These are phyloP conservation scores for Peromyscus aztecus DNA, from an alignment of 2,797 vertebrate species.

Conservation along the genomic window DNA sequence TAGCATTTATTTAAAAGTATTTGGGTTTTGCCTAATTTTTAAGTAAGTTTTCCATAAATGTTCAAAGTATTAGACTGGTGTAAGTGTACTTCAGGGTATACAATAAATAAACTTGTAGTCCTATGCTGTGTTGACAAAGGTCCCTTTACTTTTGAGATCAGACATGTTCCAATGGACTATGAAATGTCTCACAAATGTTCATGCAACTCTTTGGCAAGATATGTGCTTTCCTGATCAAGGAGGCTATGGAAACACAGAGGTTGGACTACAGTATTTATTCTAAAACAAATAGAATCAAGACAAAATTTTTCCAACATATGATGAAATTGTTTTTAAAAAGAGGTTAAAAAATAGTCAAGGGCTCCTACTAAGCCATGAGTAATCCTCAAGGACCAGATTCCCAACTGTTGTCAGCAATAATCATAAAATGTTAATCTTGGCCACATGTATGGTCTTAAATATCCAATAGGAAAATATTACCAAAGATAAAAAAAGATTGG, in stretches of 20 bases:
- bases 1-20: background rate
- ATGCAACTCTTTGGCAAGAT: background rate
- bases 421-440: too few relatives aligned
- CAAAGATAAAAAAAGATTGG: background rate
- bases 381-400: background rate
- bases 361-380: background rate
- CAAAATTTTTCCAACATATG: background rate
- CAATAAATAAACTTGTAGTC: background rate
- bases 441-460: too few relatives aligned
- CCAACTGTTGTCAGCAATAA: background rate
- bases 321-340: background rate
- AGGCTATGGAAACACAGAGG: background rate
- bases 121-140: background rate
- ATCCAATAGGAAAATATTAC: background rate
- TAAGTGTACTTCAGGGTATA: background rate
- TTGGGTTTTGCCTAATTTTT: background rate
- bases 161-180: background rate
- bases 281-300: background rate
- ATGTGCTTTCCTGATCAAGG: background rate
- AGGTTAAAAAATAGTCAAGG: background rate
- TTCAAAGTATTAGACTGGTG: background rate
- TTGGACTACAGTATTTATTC: background rate
- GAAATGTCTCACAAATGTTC: background rate
- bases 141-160: background rate
- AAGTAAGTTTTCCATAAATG: background rate